Evolutionary conservation across 2,113 vertebrate species (phyloP).

Genomic region (Cyprinodon tularosa): DNA sequence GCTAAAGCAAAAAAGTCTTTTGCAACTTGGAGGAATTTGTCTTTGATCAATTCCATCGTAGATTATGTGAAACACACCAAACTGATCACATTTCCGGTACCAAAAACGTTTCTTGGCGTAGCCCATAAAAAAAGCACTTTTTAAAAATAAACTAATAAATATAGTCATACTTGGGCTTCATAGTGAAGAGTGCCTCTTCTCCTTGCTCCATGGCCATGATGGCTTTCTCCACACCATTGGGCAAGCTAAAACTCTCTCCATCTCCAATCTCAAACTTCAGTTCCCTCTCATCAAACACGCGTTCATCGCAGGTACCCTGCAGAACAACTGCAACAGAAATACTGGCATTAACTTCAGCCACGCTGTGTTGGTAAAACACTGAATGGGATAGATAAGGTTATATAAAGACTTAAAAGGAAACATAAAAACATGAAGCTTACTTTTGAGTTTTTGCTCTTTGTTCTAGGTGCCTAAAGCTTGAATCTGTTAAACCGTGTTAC

Average conservation of each 20-base stretch:
- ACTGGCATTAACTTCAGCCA: background rate
- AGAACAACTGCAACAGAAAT: constrained; percentile 80
- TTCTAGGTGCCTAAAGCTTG: background rate
- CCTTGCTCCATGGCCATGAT: constrained; percentile 94
- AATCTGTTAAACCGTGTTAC: background rate
- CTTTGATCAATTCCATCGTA: no score
- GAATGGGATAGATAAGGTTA: no score
- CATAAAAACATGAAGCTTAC: no score
- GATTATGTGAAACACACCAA: background rate
- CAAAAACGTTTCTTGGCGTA: no score
- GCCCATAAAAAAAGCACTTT: no score
- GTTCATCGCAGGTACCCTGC: constrained; percentile 81
- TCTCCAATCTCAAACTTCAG: constrained; percentile 92
- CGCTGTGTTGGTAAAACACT: background rate
- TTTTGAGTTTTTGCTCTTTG: background rate
- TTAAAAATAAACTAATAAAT: background rate
- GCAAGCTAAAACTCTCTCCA: constrained; percentile 86
- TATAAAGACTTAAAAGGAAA: no score
- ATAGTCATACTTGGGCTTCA: constrained; percentile 88
- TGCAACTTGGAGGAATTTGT: background rate
- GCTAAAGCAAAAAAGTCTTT: background rate
- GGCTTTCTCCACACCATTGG: constrained; percentile 88
- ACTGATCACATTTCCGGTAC: no score
- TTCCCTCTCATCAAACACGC: constrained; percentile 89
- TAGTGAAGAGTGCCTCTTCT: constrained; percentile 87